Percentiles rank a stretch among this genome's conserved stretches.
Evolutionary conservation across 1,140 invertebrate genomes (phyloP).

Genomic region (Sesamia nonagrioides): DNA sequence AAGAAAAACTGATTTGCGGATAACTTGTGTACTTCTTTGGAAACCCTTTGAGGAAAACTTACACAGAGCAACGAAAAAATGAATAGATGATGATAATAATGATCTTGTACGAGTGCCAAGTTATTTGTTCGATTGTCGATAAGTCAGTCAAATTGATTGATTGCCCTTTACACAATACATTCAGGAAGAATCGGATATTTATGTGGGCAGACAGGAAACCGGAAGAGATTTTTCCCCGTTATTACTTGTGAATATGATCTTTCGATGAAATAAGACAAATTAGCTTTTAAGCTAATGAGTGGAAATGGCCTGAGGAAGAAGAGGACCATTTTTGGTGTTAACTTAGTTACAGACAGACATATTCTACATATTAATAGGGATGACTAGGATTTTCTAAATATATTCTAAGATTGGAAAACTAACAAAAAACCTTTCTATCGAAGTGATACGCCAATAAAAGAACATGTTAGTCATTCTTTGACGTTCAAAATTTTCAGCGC

Average conservation of each 20-base stretch:
- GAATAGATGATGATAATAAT: constrained; percentile 5
- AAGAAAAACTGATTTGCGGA: neutral
- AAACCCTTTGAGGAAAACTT: constrained; percentile 22
- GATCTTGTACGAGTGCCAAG: neutral
- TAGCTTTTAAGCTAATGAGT: no score
- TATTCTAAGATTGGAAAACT: neutral
- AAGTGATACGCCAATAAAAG: neutral
- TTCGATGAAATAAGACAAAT: no score
- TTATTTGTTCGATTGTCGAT: neutral
- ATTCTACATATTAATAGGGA: constrained; percentile 4
- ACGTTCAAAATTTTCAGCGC: constrained; percentile 20
- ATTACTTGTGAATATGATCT: no score
- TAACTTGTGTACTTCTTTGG: neutral
- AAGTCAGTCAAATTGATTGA: neutral
- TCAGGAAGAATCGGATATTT: neutral
- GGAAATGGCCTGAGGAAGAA: no score
- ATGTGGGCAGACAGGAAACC: neutral
- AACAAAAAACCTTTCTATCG: neutral
- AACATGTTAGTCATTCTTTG: constrained; percentile 22
- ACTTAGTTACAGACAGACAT: neutral
- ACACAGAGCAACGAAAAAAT: neutral
- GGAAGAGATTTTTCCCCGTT: neutral
- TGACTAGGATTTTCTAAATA: constrained; percentile 6
- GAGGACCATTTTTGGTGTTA: no score
- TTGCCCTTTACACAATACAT: neutral